Base-by-base conservation (phyloP, 64 coral and sea anemone genomes). In the Trachythela sp. region DNA sequence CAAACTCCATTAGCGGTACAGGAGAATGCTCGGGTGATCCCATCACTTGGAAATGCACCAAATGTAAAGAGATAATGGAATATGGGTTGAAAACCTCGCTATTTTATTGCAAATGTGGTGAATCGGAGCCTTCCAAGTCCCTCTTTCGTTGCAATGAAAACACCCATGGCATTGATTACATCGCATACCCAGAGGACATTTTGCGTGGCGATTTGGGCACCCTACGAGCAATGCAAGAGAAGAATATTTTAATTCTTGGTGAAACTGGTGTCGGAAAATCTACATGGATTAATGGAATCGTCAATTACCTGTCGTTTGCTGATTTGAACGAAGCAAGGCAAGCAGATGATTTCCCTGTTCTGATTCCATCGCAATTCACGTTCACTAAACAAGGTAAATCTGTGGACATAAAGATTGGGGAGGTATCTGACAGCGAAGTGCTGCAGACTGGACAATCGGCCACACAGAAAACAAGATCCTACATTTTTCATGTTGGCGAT, bases 261-360 rank as follows among this genome's bases (percentile, higher is more conserved):
- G 56, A 64, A 64, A 64, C 40, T 17, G 38, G 86, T 39, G 86
- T 88, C 17, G 86, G 86, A 13, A 88, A 88, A 51, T 88, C 59
- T 2, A 88, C 86, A 34, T 70, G 56, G 86, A 88, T 88, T 14
- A 88, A 88, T 38, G 86, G 32, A 26, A 70, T 88, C 20, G 54
- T 59, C 54, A 88, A 88, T 22, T 88, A 88, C 37, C 13, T 51
- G n/a, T 64, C 39, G 35, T 60, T 64, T 43, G 36, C 35, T 51
- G 29, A 52, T 22, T 59, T 88, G 9, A 30, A 88, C 54, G 86
- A 68, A 0, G 86, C 86, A 36, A 70, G 54, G 39, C 18, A 64
- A 64, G 56, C 56, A 27, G 56, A 64, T 26, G 24, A 64, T n/a
- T 26, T 64, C 56, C 2, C 22, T 0, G 56, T 64, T 26, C 26